Evolutionary conservation across 1,140 invertebrate genomes (phyloP), one percentile per base, ranked within the genome.

Genomic region (Pogonomyrmex californicus): DNA sequence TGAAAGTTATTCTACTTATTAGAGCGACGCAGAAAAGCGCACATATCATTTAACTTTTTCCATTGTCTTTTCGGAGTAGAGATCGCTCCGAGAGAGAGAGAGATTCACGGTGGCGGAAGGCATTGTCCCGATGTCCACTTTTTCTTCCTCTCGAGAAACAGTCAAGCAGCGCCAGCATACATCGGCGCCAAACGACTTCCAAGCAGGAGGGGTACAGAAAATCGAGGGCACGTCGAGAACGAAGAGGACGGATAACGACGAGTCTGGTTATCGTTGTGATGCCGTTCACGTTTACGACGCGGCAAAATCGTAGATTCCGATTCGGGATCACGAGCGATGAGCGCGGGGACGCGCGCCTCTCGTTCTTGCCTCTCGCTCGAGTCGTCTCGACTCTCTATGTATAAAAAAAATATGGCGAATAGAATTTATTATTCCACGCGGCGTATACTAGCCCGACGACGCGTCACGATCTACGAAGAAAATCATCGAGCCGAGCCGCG

Each of bases 401-500:
- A 60, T 12, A 60, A 4, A 60, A 38, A 62, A 36, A 44, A 56
- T 54, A 68, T 51, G 33, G 14, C 47, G 47, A 23, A 68, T 68
- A 79, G 77, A 79, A 79, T 79, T 79, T 68, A 79, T 79, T 79
- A 79, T 79, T 79, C 63, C 62, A 41, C 77, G 23, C 33, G 63
- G 6, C 30, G 56, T 44, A 47, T 5, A 10, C 12, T 10, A 6
- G 30, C 9, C 23, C 30, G 9, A 30, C 75, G 56, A 63, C 75
- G 38, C 75, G 75, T 77, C 75, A 63, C 41, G 71, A 75, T 38
- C 36, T 49, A n/a, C n/a, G 41, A 77, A 47, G 75, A 77, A 77
- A 77, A 33, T 7, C 51, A 38, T 44, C 56, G 30, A 49, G 66
- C 41, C 23, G 23, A 0, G 23, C 23, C 23, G 63, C 63, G 63